Base-by-base conservation (phyloP, 2,888 invertebrate genomes). In the Drosophila mimica region DNA sequence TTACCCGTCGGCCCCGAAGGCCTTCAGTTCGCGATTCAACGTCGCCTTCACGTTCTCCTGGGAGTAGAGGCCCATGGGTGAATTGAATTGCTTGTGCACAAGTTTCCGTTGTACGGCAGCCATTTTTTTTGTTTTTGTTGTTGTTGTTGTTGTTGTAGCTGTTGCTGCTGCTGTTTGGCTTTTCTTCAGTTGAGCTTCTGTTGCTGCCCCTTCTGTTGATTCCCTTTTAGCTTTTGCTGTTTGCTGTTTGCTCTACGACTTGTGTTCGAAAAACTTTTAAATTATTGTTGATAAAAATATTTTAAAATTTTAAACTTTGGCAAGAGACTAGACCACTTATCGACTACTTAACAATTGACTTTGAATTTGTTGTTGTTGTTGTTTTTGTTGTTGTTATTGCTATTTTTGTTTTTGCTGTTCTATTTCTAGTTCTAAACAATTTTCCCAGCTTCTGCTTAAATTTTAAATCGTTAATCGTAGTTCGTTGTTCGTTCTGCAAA, bases 1-100 rank as follows among this genome's bases (percentile, higher is more conserved):
- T 95, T 93, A 97, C 97, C 97, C 97, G 85, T 97, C 95, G 84
- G 95, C 95, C 87, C 97, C 97, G 89, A 97, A 94, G 90, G 96
- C 95, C 93, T 96, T 95, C 82, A 96, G 94, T 92, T 97, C 97
- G 88, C 96, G 96, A 92, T 95, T 95, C 88, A 97, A 94, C 40
- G 97, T 96, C 92, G 97, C 97, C 93, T 96, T 95, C 82, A 97
- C 96, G 92, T 96, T 96, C 91, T 96, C 94, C 89, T 95, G 95
- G 43, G 97, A 97, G 93, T 97, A 97, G 67, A 97, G 94, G 92
- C 96, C 96, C 91, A 97, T 97, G 79, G 97, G 97, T 82, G 97
- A 96, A 94, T 97, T 97, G 94, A 97, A 97, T 94, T 97, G 97
- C 94, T 96, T 97, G 94, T 97, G 97, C 86, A 97, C 96, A 93